Evolutionary conservation across 2,797 vertebrate species (phyloP), one percentile per base, ranked within the genome.

Genomic region (Alauda arvensis): DNA sequence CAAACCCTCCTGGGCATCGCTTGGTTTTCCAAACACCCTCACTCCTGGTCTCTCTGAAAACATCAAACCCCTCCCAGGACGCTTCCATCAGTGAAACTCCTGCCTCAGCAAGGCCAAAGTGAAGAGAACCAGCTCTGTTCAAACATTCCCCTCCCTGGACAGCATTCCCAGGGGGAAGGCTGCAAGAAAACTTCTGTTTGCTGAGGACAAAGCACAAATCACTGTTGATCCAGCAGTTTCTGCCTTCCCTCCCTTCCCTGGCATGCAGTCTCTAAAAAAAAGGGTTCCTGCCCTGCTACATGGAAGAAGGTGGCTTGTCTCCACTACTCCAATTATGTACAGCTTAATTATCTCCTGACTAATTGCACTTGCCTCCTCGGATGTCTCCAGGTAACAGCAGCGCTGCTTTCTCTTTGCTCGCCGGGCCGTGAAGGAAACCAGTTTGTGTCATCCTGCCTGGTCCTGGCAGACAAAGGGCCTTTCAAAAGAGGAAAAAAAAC

Each of bases 331-430:
- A 34, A 95, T 96, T 96, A 95, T 89, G 96, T 96, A 97, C 97
- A 97, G 95, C 97, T 98, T 98, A 97, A 98, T 98, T 98, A 98
- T 96, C 97, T 97, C 93, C 93, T 96, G 97, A 97, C 96, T 98
- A 97, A 98, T 97, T 98, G 96, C 94, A 86, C 77, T 94, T 93
- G 93, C 96, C 95, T 97, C 96, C 88, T 81, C 89, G 94, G 96
- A 97, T 92, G 95, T 97, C 97, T 95, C 77, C 97, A 97, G 97
- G 97, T 98, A 98, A 98, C 94, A 95, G 87, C 74, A 91, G 90
- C 12, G 72, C 88, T 94, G 95, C 79, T 96, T 98, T 96, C 82
- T 96, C 93, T 96, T 95, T 97, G 96, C 86, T 96, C 93, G 95
- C 65, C 33, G 65, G 91, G 89, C 96, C 77, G 37, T 91, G 93